Evolutionary conservation across 2,797 vertebrate genomes (phyloP).

Genomic region (Meda fulgida): DNA sequence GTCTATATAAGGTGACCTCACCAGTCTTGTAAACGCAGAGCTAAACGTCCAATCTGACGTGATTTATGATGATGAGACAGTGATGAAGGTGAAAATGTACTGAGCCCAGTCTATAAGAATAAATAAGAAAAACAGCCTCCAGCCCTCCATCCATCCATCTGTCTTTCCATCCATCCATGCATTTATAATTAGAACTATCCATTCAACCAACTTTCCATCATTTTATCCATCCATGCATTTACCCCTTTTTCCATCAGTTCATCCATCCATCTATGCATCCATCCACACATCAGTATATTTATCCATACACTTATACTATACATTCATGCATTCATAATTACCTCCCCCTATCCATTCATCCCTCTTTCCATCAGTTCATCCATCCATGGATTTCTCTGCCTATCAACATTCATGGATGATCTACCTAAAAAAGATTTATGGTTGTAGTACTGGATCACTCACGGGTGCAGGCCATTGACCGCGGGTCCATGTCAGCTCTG

Average conservation of each 20-base stretch:
- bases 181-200: not conserved
- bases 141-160: not conserved
- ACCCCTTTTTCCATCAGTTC: not conserved
- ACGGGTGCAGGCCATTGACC: slow-evolving; percentile 85
- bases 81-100: slow-evolving; percentile 53
- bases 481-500: slow-evolving; percentile 79
- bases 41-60: slow-evolving; percentile 30
- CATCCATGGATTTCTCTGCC: not conserved
- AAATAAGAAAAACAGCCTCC: slow-evolving; percentile 25
- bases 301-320: not conserved
- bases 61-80: slow-evolving; percentile 53
- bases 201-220: not conserved
- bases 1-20: slow-evolving; percentile 53
- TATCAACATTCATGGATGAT: slow-evolving; percentile 14
- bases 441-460: slow-evolving; percentile 64
- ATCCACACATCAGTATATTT: not conserved
- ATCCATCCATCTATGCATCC: not conserved
- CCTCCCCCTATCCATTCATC: not conserved
- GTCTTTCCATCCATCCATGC: not conserved
- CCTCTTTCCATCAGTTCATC: not conserved
- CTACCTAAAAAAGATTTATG: not conserved
- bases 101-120: slow-evolving; percentile 32
- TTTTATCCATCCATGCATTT: not conserved
- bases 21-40: slow-evolving; percentile 39
- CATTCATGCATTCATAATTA: slow-evolving; percentile 9